These are phyloP conservation scores for Macrosiphum euphorbiae DNA, from an alignment of 2,888 invertebrate genomes.

Conservation along the genomic window DNA sequence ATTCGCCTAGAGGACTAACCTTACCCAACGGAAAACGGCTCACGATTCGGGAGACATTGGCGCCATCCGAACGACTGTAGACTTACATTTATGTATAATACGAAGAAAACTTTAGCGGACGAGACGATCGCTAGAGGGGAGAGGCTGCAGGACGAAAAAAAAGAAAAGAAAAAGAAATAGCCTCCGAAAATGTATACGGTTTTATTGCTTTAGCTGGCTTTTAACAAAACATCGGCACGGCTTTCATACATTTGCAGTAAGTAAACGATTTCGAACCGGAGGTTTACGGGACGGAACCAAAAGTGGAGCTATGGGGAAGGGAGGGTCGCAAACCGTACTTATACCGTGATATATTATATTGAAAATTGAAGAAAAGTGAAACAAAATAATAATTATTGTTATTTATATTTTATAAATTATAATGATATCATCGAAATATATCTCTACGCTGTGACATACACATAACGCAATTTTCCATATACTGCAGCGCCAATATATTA, in stretches of 20 bases:
- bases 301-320: neutral
- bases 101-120: slow-evolving; percentile 34
- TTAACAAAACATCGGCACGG: slow-evolving; percentile 45
- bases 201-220: slow-evolving; percentile 55
- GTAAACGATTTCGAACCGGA: slow-evolving; percentile 45
- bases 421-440: slow-evolving; percentile 19
- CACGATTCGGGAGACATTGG: slow-evolving; percentile 51
- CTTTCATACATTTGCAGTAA: slow-evolving; percentile 26
- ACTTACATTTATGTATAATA: slow-evolving; percentile 41
- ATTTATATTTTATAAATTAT: neutral
- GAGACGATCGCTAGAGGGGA: neutral
- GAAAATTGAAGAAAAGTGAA: slow-evolving; percentile 14
- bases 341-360: slow-evolving; percentile 45
- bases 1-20: slow-evolving; percentile 53
- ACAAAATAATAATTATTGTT: slow-evolving; percentile 11
- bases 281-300: slow-evolving; percentile 23
- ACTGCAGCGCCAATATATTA: neutral
- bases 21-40: slow-evolving; percentile 60
- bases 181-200: slow-evolving; percentile 31
- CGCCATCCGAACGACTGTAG: slow-evolving; percentile 57
- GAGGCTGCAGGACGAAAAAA: slow-evolving; percentile 13
- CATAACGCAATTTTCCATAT: neutral
- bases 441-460: neutral
- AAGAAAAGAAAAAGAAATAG: slow-evolving; percentile 40
- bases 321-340: slow-evolving; percentile 7